Conservation (phyloP, 2,113 vertebrate genomes). For the Greenwoodochromis staneri region DNA sequence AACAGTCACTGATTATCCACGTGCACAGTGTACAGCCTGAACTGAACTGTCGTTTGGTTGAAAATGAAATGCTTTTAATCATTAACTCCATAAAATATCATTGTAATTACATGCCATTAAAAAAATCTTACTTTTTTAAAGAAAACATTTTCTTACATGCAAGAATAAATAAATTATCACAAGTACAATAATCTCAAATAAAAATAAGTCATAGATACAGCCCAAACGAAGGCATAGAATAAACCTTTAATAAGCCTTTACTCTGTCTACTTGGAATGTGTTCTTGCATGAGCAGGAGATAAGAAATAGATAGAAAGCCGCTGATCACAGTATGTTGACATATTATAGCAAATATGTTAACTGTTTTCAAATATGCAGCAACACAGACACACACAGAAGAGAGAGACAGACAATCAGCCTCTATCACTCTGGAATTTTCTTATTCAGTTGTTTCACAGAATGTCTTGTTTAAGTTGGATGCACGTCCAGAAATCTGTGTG, state of each 20-base stretch:
- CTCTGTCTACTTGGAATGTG: not conserved
- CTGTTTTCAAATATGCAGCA: not conserved
- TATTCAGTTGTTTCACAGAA: constrained; percentile 33
- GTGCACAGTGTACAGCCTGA: not conserved
- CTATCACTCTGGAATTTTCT: constrained; percentile 14
- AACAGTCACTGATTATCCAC: not conserved
- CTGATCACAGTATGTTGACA: not conserved
- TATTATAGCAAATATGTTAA: not conserved
- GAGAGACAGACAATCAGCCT: not conserved
- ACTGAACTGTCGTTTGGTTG: not conserved
- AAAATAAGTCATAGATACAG: not conserved
- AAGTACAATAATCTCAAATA: not conserved
- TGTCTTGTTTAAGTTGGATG: constrained; percentile 45
- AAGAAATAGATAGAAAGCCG: not conserved
- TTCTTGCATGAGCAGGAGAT: not conserved
- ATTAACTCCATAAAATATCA: not conserved
- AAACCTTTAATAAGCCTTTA: not conserved
- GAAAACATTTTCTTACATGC: not conserved
- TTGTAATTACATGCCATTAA: not conserved
- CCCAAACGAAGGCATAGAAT: not conserved
- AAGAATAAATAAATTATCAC: not conserved
- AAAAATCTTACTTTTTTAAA: not conserved
- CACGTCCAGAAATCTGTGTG: not conserved
- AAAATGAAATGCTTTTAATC: not conserved
- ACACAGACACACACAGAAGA: not conserved